Percentiles rank a stretch among this genome's conserved stretches.
These are phyloP conservation scores for Phocides pigmalion DNA, from an alignment of 1,140 invertebrate genomes.

Conservation along the genomic window DNA sequence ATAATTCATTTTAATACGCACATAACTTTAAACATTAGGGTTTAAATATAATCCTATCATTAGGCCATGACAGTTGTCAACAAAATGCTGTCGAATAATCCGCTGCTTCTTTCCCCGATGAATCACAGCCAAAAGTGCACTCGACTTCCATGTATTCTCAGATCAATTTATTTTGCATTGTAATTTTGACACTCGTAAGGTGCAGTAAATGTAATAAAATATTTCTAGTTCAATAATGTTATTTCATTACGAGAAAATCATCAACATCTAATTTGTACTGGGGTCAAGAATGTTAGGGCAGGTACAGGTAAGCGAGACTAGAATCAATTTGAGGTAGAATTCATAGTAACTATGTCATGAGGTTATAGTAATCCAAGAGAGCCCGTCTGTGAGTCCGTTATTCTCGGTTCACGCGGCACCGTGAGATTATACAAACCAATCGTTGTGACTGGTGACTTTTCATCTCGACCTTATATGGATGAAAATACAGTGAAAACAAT, in stretches of 20 bases:
- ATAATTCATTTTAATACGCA: too few species aligned
- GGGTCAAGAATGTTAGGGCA: slow-evolving; percentile 44
- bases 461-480: slow-evolving; percentile 57
- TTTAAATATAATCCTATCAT: too few species aligned
- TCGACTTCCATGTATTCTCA: too few species aligned
- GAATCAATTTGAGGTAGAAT: slow-evolving; percentile 69
- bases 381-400: slow-evolving; percentile 55
- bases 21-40: too few species aligned
- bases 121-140: too few species aligned
- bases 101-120: too few species aligned
- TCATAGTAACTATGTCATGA: slow-evolving; percentile 68
- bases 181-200: too few species aligned
- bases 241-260: slow-evolving; percentile 12
- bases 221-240: too few species aligned
- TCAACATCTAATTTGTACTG: slow-evolving; percentile 23
- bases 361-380: slow-evolving; percentile 70
- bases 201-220: too few species aligned
- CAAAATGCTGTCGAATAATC: too few species aligned
- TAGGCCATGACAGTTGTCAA: too few species aligned
- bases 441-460: slow-evolving; percentile 62
- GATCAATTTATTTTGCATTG: too few species aligned
- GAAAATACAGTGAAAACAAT: slow-evolving; percentile 31
- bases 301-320: slow-evolving; percentile 30
- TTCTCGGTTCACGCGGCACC: slow-evolving; percentile 62
- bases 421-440: slow-evolving; percentile 72